Conservation (phyloP, 2,888 invertebrate genomes). For the Ethmia dodecea region DNA sequence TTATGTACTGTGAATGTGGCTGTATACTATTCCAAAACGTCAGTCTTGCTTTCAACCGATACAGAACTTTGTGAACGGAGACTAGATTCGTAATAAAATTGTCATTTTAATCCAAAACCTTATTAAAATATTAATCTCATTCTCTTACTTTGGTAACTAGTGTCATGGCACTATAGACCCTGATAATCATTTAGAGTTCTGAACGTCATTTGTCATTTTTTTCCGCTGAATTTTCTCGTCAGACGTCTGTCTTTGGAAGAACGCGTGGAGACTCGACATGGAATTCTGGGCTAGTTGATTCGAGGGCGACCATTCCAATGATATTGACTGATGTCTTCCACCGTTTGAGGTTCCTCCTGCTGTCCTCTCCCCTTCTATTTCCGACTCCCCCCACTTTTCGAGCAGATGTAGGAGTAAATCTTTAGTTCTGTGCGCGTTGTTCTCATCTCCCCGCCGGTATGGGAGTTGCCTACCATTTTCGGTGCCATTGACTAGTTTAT, state of each 20-base stretch:
- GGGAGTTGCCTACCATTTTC: constrained; percentile 62
- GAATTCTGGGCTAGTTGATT: constrained; percentile 86
- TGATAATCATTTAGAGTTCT: constrained; percentile 21
- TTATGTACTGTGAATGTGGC: constrained; percentile 7
- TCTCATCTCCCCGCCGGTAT: constrained; percentile 70
- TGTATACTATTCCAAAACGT: constrained; percentile 18
- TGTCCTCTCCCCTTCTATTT: constrained; percentile 63
- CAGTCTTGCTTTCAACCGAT: constrained; percentile 49
- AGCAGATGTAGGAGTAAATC: constrained; percentile 85
- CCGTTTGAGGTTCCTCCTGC: constrained; percentile 71
- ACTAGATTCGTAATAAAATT: constrained; percentile 55
- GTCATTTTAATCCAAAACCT: constrained; percentile 29
- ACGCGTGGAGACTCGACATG: constrained; percentile 88
- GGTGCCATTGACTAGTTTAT: constrained; percentile 58
- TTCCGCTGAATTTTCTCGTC: constrained; percentile 64
- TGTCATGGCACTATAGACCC: constrained; percentile 57
- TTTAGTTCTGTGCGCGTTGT: constrained; percentile 84
- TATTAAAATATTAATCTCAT: constrained; percentile 40
- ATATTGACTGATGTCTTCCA: constrained; percentile 82
- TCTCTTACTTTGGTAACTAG: constrained; percentile 64
- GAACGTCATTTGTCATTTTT: constrained; percentile 50
- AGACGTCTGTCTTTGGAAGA: constrained; percentile 82
- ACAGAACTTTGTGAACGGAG: constrained; percentile 46
- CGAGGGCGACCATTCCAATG: constrained; percentile 85
- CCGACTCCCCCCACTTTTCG: constrained; percentile 86